These are phyloP conservation scores for Endotricha flammealis DNA, from an alignment of 2,888 invertebrate genomes.

Conservation along the genomic window DNA sequence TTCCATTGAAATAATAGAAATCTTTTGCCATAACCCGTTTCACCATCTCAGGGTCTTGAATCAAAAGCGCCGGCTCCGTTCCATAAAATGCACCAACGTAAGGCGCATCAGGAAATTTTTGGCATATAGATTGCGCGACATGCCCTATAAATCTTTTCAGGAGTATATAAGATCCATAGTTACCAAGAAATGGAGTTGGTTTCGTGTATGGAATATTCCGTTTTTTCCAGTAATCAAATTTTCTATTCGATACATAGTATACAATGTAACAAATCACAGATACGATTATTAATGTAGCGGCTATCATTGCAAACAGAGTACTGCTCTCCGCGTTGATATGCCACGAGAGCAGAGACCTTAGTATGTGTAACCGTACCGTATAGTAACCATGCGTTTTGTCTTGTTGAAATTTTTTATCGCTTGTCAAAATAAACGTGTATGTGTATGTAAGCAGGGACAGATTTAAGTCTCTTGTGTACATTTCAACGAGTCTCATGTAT, in stretches of 20 bases:
- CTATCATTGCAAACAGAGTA: neutral
- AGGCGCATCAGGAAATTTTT: slow-evolving; percentile 34
- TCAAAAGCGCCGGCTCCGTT: slow-evolving; percentile 43
- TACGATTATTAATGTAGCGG: neutral
- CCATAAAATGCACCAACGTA: slow-evolving; percentile 48
- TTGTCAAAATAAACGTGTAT: too few relatives aligned
- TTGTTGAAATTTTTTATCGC: too few relatives aligned
- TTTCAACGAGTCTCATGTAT: too few relatives aligned
- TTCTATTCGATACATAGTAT: slow-evolving; percentile 1
- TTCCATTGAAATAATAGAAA: slow-evolving; percentile 41
- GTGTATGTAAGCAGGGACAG: too few relatives aligned
- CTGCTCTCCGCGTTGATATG: neutral
- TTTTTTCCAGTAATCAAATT: slow-evolving; percentile 37
- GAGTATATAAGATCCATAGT: slow-evolving; percentile 37
- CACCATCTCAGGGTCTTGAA: slow-evolving; percentile 39
- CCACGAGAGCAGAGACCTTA: too few relatives aligned
- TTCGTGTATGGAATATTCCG: slow-evolving; percentile 33
- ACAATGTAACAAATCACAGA: neutral
- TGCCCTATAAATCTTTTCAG: slow-evolving; percentile 26
- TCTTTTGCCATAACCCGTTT: slow-evolving; percentile 41
- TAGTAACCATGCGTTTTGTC: too few relatives aligned
- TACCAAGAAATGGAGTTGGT: slow-evolving; percentile 40
- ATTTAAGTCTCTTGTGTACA: too few relatives aligned
- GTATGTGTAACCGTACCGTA: too few relatives aligned
- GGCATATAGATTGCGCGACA: slow-evolving; percentile 31